Evolutionary conservation across 2,888 invertebrate genomes (phyloP), one percentile per base, ranked within the genome.

Genomic region (Eilema depressum): DNA sequence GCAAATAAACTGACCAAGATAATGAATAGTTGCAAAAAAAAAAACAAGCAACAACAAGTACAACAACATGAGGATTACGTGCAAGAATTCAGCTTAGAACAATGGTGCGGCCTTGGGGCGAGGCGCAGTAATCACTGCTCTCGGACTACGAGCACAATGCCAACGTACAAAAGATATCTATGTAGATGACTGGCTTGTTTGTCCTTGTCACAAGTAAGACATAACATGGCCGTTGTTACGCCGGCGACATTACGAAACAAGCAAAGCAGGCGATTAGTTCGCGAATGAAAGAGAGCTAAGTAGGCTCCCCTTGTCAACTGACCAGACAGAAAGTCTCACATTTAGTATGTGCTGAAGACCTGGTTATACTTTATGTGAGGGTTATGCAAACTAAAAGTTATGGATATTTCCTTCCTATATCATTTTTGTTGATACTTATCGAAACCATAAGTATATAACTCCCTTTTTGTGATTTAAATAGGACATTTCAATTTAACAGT

Each of bases 1-100:
- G 65, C 70, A 73, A 77, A 75, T 70, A 71, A 74, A 75, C 75
- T 75, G 75, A 75, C 70, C 65, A 66, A 79, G 77, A 75, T 76
- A 80, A 78, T 77, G 75, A 80, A 83, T 71, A 80, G 47, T 53
- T 73, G 33, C 33, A 37, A 80, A 85, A 86, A 87, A n/a, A 86
- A 86, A 78, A 85, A 79, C 75, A 74, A 75, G 76, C 76, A 80
- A 78, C 81, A 85, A 86, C 84, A 85, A 84, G 75, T 80, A 78
- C 81, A 85, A 86, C 84, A 85, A 84, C 86, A 85, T 84, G 80
- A 75, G 84, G 87, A 90, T 91, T 89, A 91, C 91, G 93, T 93
- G 93, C 89, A 91, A 91, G 92, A 92, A 92, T 93, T 89, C 88
- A 86, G 84, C 88, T 86, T 87, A 89, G 91, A 94, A 94, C 94